phyloP scores from a whole-genome alignment of 2,113 vertebrate species.

The Naja naja region DNA sequence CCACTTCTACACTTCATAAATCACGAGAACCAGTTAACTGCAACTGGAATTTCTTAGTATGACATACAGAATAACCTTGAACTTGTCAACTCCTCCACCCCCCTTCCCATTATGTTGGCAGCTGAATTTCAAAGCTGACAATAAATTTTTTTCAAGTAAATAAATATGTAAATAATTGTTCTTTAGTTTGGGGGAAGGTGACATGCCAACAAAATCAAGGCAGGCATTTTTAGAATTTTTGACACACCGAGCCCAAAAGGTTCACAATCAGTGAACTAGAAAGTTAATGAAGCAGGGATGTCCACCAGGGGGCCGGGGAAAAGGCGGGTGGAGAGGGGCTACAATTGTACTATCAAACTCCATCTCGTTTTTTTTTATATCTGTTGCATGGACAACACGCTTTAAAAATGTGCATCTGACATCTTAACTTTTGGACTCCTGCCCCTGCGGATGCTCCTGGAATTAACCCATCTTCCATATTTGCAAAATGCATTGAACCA shows the following conservation, averaged over 20 bases:
- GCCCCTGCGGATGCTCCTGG: neutral
- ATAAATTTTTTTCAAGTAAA: neutral
- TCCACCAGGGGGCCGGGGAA: neutral
- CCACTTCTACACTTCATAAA: too few relatives aligned
- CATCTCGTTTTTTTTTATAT: neutral
- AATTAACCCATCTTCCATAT: neutral
- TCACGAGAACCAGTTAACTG: too few relatives aligned
- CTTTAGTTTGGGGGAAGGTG: neutral
- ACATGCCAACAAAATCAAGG: neutral
- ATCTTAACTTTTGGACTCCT: neutral
- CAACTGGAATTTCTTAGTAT: too few relatives aligned
- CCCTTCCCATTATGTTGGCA: too few relatives aligned
- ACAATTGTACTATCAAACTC: neutral
- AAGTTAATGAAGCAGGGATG: neutral
- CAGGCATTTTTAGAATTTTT: neutral
- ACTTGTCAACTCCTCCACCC: too few relatives aligned
- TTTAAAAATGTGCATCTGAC: neutral
- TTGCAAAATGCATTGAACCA: neutral
- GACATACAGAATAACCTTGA: too few relatives aligned
- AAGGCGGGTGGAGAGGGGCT: neutral
- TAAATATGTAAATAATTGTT: neutral
- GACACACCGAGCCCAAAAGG: neutral
- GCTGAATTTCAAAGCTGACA: too few relatives aligned
- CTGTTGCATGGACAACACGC: neutral
- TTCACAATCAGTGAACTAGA: neutral